These are phyloP conservation scores for Melolontha melolontha DNA, from an alignment of 2,888 invertebrate species.

Conservation along the genomic window DNA sequence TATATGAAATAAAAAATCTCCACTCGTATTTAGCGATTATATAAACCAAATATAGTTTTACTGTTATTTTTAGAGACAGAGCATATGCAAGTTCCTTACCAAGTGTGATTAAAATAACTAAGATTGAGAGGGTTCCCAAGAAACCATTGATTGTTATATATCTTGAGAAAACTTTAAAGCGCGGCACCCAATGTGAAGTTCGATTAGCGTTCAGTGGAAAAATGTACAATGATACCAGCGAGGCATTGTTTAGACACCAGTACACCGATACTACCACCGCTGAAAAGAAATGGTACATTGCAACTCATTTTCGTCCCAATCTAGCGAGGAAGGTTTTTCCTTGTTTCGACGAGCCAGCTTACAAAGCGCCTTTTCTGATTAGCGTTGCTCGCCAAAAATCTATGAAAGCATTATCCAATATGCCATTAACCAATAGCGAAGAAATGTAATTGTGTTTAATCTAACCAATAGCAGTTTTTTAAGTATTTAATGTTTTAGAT, in stretches of 20 bases:
- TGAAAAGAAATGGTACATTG: conserved; percentile 70
- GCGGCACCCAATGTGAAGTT: conserved; percentile 72
- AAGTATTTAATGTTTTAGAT: conserved; percentile 58
- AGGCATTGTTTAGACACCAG: conserved; percentile 77
- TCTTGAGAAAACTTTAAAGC: conserved; percentile 70
- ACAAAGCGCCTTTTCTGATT: conserved; percentile 78
- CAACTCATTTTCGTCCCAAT: conserved; percentile 78
- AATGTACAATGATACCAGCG: conserved; percentile 73
- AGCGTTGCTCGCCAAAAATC: conserved; percentile 72
- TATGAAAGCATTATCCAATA: conserved; percentile 75
- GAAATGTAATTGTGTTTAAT: conserved; percentile 70
- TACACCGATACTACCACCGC: conserved; percentile 67
- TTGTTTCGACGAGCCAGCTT: conserved; percentile 84
- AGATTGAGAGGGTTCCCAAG: conserved; percentile 70
- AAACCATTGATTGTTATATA: conserved; percentile 73
- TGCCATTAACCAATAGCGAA: conserved; percentile 69
- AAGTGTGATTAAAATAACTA: conserved; percentile 60
- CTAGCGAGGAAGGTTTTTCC: conserved; percentile 83
- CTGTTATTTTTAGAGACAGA: conserved; percentile 49
- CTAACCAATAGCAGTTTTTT: not conserved
- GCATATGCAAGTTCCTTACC: conserved; percentile 53
- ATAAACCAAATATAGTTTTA: conserved; percentile 1
- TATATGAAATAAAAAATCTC: too few species aligned
- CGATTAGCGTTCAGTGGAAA: conserved; percentile 76
- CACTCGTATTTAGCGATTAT: not conserved